Base-by-base conservation (phyloP, 2,113 vertebrate genomes). In the Daboia siamensis region DNA sequence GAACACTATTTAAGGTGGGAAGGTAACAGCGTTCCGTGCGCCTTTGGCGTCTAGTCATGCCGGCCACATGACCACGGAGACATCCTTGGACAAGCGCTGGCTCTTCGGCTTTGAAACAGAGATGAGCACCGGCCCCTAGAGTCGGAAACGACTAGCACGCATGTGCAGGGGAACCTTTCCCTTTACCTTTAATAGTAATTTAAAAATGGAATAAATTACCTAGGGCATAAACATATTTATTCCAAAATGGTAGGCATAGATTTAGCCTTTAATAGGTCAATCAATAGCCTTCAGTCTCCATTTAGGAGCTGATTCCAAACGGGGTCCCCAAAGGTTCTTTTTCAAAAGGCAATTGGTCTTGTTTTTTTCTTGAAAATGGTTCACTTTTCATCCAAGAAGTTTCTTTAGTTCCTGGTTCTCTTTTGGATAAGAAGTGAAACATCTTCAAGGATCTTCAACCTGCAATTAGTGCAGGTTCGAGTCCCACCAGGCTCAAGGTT, bases 151-250 rank as follows among this genome's bases (percentile, higher is more conserved):
- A n/a, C n/a, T n/a, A n/a, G n/a, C n/a, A n/a, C n/a, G n/a, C n/a
- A n/a, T n/a, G n/a, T n/a, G n/a, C n/a, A n/a, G n/a, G n/a, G n/a
- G n/a, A n/a, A n/a, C n/a, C n/a, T n/a, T n/a, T n/a, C n/a, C n/a
- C n/a, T n/a, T n/a, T n/a, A n/a, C n/a, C n/a, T n/a, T n/a, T 97
- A 96, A 96, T 97, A 96, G 95, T 97, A 97, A 97, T 69, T 51
- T 97, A 97, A 97, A 97, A 94, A 97, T 48, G 92, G 93, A 94
- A 52, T 94, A 17, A 96, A 91, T 97, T 96, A 97, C 95, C 91
- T 95, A 96, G 55, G 91, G 95, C 94, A 93, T 93, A 88, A 94
- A 55, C 0, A 29, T 95, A 93, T 94, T 64, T 95, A 94, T 48
- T 95, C n/a, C 93, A 85, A 88, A 96, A 96, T 92, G 96, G 95